Base-by-base conservation (phyloP, 2,797 vertebrate genomes). In the Merluccius polli region DNA sequence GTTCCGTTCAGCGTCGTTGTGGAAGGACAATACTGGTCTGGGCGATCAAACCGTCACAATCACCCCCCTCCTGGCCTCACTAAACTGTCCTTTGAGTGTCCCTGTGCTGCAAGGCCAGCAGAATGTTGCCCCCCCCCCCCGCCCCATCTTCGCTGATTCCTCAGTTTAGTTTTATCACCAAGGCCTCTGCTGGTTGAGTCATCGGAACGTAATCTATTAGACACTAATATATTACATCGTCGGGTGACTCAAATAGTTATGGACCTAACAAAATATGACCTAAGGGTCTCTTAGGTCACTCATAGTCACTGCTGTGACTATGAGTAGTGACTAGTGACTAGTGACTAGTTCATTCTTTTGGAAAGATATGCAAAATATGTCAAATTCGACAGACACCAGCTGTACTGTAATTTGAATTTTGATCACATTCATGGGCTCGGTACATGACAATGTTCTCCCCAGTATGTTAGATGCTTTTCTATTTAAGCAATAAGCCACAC, bases 1-100 rank as follows among this genome's bases (percentile, higher is more conserved):
- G 97, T 97, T 35, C 38, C 89, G 94, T 90, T 63, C 52, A 63
- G 59, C 21, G n/a, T 21, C 27, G 59, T 24, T 33, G 11, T 10
- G 13, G 11, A 27, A 24, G 52, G 7, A 63, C 52, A 11, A 27
- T 1, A 5, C 13, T 10, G 15, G 41, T 2, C 16, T 1, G 41
- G 41, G 41, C 2, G 21, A n/a, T 52, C 7, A 10, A 24, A 2
- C 52, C n/a, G 1, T 24, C 52, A 10, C 27, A n/a, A 63, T 8
- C n/a, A n/a, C 52, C 52, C n/a, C 10, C 15, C 52, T 24, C 52
- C 52, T 24, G 52, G 52, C 52, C 27, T 63, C 52, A n/a, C 52
- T 27, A 1, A 52, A 75, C 70, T 77, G 24, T 33, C 38, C 44
- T 73, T n/a, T 31, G 30, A 74, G 67, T 69, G 27, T 69, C 27